Conservation (phyloP, 2,113 vertebrate genomes). For the Xiphorhynchus elegans region DNA sequence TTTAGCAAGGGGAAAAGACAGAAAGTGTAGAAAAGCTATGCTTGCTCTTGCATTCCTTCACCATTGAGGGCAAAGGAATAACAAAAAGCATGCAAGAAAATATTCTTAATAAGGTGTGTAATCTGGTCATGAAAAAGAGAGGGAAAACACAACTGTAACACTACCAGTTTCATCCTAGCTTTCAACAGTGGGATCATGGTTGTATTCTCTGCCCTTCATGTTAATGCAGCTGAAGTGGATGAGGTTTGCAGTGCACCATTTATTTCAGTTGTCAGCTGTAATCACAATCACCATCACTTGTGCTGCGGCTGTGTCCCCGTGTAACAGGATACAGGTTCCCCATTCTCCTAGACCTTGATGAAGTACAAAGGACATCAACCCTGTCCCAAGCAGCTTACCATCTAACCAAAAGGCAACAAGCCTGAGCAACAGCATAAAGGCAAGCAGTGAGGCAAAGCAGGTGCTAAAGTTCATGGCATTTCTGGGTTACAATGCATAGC, state of each 20-base stretch:
- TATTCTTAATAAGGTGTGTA: constrained; percentile 1
- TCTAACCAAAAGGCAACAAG: neutral
- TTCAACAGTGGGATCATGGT: neutral
- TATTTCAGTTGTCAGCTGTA: constrained; percentile 35
- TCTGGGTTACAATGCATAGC: neutral
- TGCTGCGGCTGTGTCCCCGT: neutral
- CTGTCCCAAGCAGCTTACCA: neutral
- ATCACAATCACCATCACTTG: neutral
- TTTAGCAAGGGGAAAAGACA: neutral
- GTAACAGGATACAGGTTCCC: neutral
- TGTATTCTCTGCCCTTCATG: neutral
- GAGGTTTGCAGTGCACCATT: neutral
- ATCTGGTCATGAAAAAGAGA: neutral
- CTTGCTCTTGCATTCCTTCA: neutral
- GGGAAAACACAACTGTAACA: neutral
- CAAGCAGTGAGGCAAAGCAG: neutral
- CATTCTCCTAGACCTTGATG: neutral
- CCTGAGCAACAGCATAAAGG: neutral
- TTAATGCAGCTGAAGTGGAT: neutral
- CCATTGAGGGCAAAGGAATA: neutral
- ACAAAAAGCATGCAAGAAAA: neutral
- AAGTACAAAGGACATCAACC: neutral
- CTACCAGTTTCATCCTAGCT: neutral
- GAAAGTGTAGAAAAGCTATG: neutral
- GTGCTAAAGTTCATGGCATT: neutral